Conservation (phyloP, 2,113 vertebrate species). For the Brachypteracias leptosomus region DNA sequence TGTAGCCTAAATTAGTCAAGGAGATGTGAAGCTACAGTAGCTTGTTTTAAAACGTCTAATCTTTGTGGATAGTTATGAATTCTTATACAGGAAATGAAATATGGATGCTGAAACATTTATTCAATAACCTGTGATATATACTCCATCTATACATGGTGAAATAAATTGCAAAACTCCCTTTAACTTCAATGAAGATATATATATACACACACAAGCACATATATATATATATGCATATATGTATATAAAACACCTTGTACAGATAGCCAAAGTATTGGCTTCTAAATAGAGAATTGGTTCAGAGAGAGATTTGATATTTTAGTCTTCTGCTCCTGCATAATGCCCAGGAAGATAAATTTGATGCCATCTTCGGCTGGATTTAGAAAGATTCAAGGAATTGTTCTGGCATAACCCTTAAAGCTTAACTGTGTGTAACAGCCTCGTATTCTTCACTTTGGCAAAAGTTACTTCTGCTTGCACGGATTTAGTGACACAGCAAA, state of each 20-base stretch:
- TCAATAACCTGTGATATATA: background rate
- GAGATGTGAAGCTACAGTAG: background rate
- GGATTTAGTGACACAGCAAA: constrained; percentile 46
- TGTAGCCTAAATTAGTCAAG: background rate
- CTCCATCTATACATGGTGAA: background rate
- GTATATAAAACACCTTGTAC: background rate
- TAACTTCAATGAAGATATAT: background rate
- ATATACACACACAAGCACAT: accelerated
- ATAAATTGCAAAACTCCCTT: background rate
- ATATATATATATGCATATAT: background rate
- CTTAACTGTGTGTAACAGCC: constrained; percentile 32
- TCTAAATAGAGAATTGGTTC: background rate
- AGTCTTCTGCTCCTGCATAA: background rate
- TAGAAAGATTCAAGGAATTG: constrained; percentile 7
- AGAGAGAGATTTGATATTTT: background rate
- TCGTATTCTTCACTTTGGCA: constrained; percentile 33
- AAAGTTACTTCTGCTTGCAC: constrained; percentile 22
- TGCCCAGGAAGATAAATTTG: background rate
- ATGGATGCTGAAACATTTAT: background rate
- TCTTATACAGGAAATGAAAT: background rate
- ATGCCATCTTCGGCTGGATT: constrained; percentile 35
- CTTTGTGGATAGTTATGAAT: background rate
- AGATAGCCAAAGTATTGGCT: background rate
- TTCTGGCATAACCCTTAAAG: constrained; percentile 17
- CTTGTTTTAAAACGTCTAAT: background rate